Conservation (phyloP, 2,888 invertebrate species). For the Brassicogethes aeneus region DNA sequence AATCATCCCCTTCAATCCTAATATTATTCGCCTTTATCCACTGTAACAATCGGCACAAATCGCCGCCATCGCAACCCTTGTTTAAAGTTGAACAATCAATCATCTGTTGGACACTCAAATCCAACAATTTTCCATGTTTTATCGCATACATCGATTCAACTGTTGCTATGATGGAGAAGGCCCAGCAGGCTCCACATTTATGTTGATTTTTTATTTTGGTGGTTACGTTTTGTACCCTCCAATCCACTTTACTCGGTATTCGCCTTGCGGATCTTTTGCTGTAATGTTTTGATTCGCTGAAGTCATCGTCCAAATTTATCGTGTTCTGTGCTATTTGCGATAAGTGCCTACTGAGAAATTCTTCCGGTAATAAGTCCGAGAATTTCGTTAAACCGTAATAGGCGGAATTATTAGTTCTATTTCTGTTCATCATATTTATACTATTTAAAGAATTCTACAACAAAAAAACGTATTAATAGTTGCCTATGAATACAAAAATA, state of each 20-base stretch:
- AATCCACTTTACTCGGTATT: conserved; percentile 33
- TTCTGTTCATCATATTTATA: conserved; percentile 42
- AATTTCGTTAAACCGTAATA: conserved; percentile 51
- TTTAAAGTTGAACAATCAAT: conserved; percentile 75
- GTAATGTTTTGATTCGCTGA: neutral
- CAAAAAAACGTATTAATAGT: neutral
- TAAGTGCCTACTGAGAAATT: conserved; percentile 37
- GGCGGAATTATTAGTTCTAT: conserved; percentile 39
- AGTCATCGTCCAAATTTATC: neutral
- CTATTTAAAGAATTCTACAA: conserved; percentile 42
- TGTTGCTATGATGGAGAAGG: conserved; percentile 67
- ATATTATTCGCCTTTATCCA: conserved; percentile 57
- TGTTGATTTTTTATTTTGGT: conserved; percentile 63
- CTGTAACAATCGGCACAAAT: conserved; percentile 66
- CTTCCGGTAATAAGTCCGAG: conserved; percentile 51
- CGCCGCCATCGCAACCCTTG: conserved; percentile 71
- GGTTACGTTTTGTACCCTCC: conserved; percentile 52
- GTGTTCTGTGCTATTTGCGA: neutral
- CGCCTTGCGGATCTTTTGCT: neutral
- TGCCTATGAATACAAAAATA: neutral
- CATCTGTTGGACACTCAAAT: conserved; percentile 69
- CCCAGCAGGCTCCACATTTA: conserved; percentile 80
- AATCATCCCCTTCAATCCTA: conserved; percentile 46
- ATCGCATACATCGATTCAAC: conserved; percentile 71
- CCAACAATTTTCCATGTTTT: conserved; percentile 48